Base-by-base conservation (phyloP, 1,140 invertebrate genomes). In the Brachionus plicatilis region DNA sequence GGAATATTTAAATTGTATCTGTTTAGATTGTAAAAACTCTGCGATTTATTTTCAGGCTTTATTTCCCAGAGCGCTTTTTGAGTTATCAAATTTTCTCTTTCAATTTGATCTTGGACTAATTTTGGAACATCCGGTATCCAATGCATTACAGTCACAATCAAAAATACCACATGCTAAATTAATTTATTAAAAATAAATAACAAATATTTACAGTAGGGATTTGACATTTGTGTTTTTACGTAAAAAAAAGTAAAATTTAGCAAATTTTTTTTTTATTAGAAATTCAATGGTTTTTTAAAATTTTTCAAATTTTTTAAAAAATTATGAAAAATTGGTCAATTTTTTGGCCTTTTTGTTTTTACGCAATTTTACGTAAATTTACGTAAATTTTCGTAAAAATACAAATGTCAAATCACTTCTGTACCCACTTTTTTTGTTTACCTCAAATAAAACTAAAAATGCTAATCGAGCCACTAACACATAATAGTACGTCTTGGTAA, bases 91-190 rank as follows among this genome's bases (percentile, higher is more conserved):
- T 82, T 84, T 56, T 84, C 82, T 70, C 82, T 84, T 70, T 84
- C 70, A 33, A 84, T 84, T 37, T 75, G 66, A 78, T 75, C 68
- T 75, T 78, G 68, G 37, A 84, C 37, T 17, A 43, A 45, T 76
- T 84, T 84, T 66, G 83, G 83, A 27, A 84, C 83, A 33, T 84
- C 83, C 17, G 83, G 83, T 56, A 84, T 53, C 66, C 66, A 72
- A 43, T 84, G 68, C 68, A 84, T 84, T 41, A 75, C 47, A 45
- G 37, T 47, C 4, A 76, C 60, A 27, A 84, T 78, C 9, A 65
- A 53, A 66, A 84, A 84, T 11, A 84, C 68, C n/a, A 76, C 20
- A 56, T 84, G 83, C 82, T 83, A n/a, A 29, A n/a, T n/a, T n/a
- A n/a, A n/a, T n/a, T n/a, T n/a, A n/a, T n/a, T n/a, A n/a, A n/a